These are phyloP conservation scores for Hirtodrosophila histrioides DNA, from an alignment of 2,888 invertebrate genomes.

Conservation along the genomic window DNA sequence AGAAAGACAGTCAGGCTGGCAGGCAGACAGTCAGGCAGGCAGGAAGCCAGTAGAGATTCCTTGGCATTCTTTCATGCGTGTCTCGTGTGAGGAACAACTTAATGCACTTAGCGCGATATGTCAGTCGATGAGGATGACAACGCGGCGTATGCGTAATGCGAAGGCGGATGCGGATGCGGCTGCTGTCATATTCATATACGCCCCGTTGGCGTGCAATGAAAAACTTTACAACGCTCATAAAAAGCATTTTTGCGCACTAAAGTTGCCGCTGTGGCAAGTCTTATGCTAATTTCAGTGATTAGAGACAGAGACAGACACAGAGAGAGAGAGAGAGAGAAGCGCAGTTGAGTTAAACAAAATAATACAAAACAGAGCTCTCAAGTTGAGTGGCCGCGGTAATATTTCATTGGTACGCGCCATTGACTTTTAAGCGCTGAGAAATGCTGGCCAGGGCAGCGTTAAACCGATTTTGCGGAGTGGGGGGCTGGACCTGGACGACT, in stretches of 20 bases:
- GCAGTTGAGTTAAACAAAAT: not conserved
- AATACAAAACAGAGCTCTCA: slow-evolving; percentile 25
- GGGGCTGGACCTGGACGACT: slow-evolving; percentile 7
- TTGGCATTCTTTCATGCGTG: slow-evolving; percentile 54
- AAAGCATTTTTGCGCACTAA: slow-evolving; percentile 38
- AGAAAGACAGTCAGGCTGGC: slow-evolving; percentile 1
- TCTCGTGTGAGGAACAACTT: slow-evolving; percentile 80
- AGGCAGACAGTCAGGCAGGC: slow-evolving; percentile 3
- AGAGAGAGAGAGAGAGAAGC: not conserved
- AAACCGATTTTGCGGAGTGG: slow-evolving; percentile 67
- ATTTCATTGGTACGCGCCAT: slow-evolving; percentile 77
- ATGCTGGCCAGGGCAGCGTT: slow-evolving; percentile 51
- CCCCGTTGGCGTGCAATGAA: slow-evolving; percentile 47
- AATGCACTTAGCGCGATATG: slow-evolving; percentile 82
- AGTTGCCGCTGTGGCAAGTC: slow-evolving; percentile 4
- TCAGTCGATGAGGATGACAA: slow-evolving; percentile 44
- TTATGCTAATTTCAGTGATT: slow-evolving; percentile 75
- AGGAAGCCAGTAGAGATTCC: slow-evolving; percentile 26
- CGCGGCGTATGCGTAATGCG: slow-evolving; percentile 44
- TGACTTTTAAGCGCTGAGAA: slow-evolving; percentile 62
- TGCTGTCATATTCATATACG: slow-evolving; percentile 64
- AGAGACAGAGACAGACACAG: slow-evolving; percentile 34
- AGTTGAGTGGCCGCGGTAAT: slow-evolving; percentile 55
- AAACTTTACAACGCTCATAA: slow-evolving; percentile 44
- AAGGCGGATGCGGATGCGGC: slow-evolving; percentile 18